phyloP scores from a whole-genome alignment of 1,140 invertebrate genomes.

The Caligus rogercresseyi region DNA sequence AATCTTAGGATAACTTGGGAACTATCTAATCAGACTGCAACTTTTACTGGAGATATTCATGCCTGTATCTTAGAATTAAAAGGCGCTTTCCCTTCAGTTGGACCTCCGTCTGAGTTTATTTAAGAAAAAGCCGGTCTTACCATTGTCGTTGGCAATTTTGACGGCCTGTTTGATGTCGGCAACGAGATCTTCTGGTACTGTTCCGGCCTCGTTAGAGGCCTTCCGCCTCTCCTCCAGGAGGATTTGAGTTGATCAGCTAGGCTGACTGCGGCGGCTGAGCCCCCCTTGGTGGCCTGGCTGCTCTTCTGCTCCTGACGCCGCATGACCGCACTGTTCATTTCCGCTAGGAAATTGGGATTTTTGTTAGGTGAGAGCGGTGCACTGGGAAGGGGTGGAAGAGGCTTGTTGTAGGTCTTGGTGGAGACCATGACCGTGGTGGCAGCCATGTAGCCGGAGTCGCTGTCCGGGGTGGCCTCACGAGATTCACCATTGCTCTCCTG shows the following conservation, averaged over 20 bases:
- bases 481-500: not conserved
- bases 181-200: constrained; percentile 51
- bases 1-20: too few relatives aligned
- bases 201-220: not conserved
- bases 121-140: constrained; percentile 33
- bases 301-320: not conserved
- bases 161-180: constrained; percentile 65
- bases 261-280: not conserved
- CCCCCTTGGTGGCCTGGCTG: not conserved
- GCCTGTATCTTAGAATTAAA: too few relatives aligned
- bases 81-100: too few relatives aligned
- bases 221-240: not conserved
- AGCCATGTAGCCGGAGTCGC: not conserved
- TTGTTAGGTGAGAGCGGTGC: not conserved
- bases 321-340: not conserved
- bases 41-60: too few relatives aligned
- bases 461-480: not conserved
- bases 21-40: too few relatives aligned
- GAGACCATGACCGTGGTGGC: not conserved
- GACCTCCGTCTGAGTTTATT: too few relatives aligned
- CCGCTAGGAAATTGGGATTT: not conserved
- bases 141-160: constrained; percentile 59
- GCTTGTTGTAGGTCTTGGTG: not conserved
- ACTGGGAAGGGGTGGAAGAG: not conserved
- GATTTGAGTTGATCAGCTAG: constrained; percentile 9